Evolutionary conservation across 1,140 invertebrate genomes (phyloP).

Genomic region (Cecropterus lyciades): DNA sequence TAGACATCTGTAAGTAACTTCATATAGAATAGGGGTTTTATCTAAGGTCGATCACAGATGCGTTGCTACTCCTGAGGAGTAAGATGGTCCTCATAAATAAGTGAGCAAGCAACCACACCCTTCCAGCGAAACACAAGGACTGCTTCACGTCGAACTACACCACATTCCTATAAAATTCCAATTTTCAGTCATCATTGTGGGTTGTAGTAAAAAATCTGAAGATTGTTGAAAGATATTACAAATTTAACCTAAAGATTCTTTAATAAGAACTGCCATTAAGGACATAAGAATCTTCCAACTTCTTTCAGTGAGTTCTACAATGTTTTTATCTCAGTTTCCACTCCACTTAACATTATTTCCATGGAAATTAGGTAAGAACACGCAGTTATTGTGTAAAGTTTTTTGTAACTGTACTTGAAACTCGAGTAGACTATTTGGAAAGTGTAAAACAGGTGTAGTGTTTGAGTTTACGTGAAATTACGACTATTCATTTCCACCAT

Average conservation of each 20-base stretch:
- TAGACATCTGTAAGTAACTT: too few species aligned
- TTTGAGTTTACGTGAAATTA: too few species aligned
- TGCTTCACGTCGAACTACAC: too few species aligned
- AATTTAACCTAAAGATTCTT: constrained; percentile 27
- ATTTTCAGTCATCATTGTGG: not conserved
- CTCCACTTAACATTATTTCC: constrained; percentile 11
- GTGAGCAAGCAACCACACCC: too few species aligned
- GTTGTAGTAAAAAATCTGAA: constrained; percentile 6
- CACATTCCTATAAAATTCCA: not conserved
- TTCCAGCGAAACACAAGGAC: too few species aligned
- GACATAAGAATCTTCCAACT: constrained; percentile 16
- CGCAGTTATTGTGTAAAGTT: constrained; percentile 5
- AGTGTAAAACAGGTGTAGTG: too few species aligned
- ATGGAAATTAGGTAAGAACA: constrained; percentile 8
- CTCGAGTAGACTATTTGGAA: not conserved
- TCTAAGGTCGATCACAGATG: too few species aligned
- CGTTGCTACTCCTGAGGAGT: too few species aligned
- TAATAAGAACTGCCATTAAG: constrained; percentile 17
- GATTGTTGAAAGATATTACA: constrained; percentile 18
- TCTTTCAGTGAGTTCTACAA: constrained; percentile 19
- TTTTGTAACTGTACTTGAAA: not conserved
- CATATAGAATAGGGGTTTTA: too few species aligned
- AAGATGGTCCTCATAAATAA: too few species aligned
- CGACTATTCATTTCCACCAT: too few species aligned
- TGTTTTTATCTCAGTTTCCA: constrained; percentile 22